Percentiles rank a stretch among this genome's conserved stretches.
phyloP scores from a whole-genome alignment of 2,797 vertebrate species.

The Phylloscopus collybita region DNA sequence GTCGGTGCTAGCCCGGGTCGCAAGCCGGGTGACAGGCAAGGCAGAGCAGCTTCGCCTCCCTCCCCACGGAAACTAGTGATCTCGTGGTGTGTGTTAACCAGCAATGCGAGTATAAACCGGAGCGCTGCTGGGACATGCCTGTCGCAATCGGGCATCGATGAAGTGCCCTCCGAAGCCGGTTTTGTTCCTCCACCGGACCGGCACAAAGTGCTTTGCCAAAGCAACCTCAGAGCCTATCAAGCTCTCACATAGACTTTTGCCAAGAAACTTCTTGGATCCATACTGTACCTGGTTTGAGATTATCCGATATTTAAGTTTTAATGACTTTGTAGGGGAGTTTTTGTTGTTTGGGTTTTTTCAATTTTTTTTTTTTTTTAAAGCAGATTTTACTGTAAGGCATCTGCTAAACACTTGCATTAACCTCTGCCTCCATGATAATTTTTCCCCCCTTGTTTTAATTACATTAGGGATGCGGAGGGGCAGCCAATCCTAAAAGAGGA shows the following conservation, averaged over 20 bases:
- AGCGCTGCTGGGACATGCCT: not conserved
- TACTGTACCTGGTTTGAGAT: constrained; percentile 75
- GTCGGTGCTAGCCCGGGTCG: rapidly evolving
- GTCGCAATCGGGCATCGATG: not conserved
- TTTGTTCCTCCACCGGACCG: not conserved
- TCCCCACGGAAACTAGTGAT: not conserved
- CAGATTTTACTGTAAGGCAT: constrained; percentile 75
- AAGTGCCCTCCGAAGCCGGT: not conserved
- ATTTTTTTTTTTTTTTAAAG: not conserved
- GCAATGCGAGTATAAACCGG: not conserved
- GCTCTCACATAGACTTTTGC: not conserved
- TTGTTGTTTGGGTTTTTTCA: not conserved
- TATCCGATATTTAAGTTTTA: constrained; percentile 65
- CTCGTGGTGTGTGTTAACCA: not conserved
- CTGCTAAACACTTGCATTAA: constrained; percentile 81
- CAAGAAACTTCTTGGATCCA: not conserved
- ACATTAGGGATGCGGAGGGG: constrained; percentile 74
- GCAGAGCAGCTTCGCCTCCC: not conserved
- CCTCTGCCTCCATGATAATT: constrained; percentile 74
- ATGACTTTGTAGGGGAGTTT: not conserved
- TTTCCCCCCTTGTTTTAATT: constrained; percentile 75
- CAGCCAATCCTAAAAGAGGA: constrained; percentile 82
- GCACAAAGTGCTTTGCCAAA: not conserved
- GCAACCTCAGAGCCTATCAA: not conserved
- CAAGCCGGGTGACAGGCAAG: not conserved